Evolutionary conservation across 2,888 invertebrate species (phyloP).

Genomic region (Drosophila greeni): DNA sequence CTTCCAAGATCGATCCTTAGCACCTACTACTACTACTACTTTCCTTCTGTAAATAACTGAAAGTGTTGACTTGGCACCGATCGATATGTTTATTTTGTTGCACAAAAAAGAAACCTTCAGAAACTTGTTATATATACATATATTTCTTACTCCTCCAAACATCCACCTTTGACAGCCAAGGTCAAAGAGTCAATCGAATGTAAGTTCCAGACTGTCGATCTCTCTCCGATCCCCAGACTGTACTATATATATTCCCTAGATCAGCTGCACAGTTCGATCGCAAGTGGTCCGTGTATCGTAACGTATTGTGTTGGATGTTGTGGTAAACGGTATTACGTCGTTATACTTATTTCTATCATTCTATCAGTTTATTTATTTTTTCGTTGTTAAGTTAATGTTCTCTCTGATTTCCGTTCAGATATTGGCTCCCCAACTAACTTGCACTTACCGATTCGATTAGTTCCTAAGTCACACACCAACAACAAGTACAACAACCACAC

Average conservation of each 20-base stretch:
- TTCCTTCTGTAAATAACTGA: slow-evolving; percentile 38
- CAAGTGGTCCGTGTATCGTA: slow-evolving; percentile 29
- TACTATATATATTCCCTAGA: slow-evolving; percentile 18
- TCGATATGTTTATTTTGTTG: slow-evolving; percentile 52
- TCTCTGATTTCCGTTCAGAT: slow-evolving; percentile 36
- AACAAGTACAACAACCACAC: slow-evolving; percentile 39
- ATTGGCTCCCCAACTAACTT: slow-evolving; percentile 65
- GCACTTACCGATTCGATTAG: slow-evolving; percentile 66
- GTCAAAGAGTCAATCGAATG: slow-evolving; percentile 25
- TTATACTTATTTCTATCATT: slow-evolving; percentile 15
- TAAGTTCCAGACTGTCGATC: slow-evolving; percentile 15
- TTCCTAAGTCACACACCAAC: slow-evolving; percentile 53
- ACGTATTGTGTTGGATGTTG: slow-evolving; percentile 45
- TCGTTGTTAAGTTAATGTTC: slow-evolving; percentile 16
- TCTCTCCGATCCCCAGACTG: slow-evolving; percentile 15
- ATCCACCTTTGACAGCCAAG: slow-evolving; percentile 26
- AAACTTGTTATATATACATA: slow-evolving; percentile 21
- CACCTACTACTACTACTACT: slow-evolving; percentile 28
- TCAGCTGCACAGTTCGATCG: slow-evolving; percentile 33
- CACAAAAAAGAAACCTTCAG: slow-evolving; percentile 36
- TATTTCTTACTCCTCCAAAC: slow-evolving; percentile 18
- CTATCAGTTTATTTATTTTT: slow-evolving; percentile 16
- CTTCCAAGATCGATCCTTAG: slow-evolving; percentile 35
- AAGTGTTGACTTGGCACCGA: slow-evolving; percentile 48
- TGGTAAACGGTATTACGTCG: slow-evolving; percentile 32